Percentiles rank a stretch among this genome's conserved stretches.
phyloP scores from a whole-genome alignment of 2,797 vertebrate species.

The Eulemur mongoz region DNA sequence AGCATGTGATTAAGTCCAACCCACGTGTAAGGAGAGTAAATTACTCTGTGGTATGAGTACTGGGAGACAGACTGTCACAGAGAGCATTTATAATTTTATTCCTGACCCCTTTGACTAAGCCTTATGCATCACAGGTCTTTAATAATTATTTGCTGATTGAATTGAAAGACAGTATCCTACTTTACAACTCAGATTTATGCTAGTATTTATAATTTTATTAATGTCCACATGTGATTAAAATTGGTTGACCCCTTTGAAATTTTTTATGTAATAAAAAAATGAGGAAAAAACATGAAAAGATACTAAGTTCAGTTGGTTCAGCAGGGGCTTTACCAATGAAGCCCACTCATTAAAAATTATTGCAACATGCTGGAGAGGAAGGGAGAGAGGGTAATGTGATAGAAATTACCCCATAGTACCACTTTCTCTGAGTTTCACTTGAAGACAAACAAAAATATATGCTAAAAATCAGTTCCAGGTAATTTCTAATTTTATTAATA shows the following conservation, averaged over 20 bases:
- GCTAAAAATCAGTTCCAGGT: not conserved
- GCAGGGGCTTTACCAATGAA: not conserved
- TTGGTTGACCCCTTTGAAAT: not conserved
- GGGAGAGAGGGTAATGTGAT: not conserved
- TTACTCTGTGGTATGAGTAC: not conserved
- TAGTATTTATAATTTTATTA: not conserved
- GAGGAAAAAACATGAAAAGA: not conserved
- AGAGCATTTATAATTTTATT: not conserved
- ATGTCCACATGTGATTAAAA: not conserved
- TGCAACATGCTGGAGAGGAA: not conserved
- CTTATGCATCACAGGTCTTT: not conserved
- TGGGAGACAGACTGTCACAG: not conserved
- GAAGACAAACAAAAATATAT: not conserved
- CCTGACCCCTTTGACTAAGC: not conserved
- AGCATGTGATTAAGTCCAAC: not conserved
- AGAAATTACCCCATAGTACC: not conserved
- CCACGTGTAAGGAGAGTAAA: not conserved
- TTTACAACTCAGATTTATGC: not conserved
- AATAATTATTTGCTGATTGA: not conserved
- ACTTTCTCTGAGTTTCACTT: slow-evolving; percentile 38
- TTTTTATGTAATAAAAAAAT: not conserved
- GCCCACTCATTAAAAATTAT: not conserved
- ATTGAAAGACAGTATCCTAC: not conserved
- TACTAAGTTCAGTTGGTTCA: not conserved
- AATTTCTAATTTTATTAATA: not conserved